Evolutionary conservation across 2,113 vertebrate species (phyloP).

Genomic region (Egretta garzetta): DNA sequence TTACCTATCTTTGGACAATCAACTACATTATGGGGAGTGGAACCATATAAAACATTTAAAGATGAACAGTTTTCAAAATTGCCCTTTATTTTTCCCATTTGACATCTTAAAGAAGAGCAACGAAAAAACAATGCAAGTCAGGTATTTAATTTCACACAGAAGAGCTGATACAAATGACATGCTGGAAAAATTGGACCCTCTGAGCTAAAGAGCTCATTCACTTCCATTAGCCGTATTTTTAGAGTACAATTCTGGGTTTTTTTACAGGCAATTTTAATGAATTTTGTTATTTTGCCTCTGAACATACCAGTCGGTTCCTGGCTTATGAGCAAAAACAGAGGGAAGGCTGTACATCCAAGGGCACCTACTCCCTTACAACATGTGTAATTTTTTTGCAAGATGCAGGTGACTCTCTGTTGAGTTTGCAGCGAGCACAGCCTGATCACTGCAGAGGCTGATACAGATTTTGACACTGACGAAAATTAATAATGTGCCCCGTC

Average conservation of each 20-base stretch:
- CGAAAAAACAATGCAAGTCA: not conserved
- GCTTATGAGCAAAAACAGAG: not conserved
- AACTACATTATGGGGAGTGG: not conserved
- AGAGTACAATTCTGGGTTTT: not conserved
- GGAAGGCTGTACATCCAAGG: not conserved
- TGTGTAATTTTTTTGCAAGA: not conserved
- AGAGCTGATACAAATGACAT: rapidly evolving
- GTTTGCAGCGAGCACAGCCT: not conserved
- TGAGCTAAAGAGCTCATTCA: not conserved
- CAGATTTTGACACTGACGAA: not conserved
- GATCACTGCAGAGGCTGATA: not conserved
- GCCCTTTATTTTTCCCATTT: not conserved
- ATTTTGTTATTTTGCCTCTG: not conserved
- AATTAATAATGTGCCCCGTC: rapidly evolving
- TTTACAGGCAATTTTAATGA: not conserved
- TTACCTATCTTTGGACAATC: not conserved
- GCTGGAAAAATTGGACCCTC: not conserved
- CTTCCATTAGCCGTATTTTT: not conserved
- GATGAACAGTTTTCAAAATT: not conserved
- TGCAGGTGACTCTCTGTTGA: not conserved
- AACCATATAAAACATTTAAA: not conserved
- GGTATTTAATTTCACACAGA: not conserved
- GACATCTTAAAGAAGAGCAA: not conserved
- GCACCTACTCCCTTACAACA: not conserved
- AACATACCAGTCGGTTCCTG: not conserved